phyloP scores from a whole-genome alignment of 2,888 invertebrate genomes.

The Lasioglossum villosulum region DNA sequence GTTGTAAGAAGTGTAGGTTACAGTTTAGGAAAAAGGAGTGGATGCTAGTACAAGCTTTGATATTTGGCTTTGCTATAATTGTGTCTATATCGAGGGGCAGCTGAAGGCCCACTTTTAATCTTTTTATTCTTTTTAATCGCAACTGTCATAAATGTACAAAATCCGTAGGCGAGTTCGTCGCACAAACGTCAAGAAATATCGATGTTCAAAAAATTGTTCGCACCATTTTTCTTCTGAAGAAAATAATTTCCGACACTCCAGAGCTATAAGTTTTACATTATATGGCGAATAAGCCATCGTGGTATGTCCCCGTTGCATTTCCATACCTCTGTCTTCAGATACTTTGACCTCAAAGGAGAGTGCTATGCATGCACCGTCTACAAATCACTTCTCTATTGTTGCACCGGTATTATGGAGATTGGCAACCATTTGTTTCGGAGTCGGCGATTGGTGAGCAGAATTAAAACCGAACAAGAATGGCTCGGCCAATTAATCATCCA shows the following conservation, averaged over 20 bases:
- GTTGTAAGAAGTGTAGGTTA: too few relatives aligned
- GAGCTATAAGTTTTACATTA: background rate
- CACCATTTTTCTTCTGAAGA: background rate
- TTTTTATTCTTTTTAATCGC: too few relatives aligned
- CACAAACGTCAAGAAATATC: background rate
- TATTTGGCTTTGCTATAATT: too few relatives aligned
- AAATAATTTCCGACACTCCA: background rate
- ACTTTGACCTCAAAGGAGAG: background rate
- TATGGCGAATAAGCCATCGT: background rate
- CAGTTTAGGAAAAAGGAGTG: too few relatives aligned
- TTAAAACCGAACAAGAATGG: background rate
- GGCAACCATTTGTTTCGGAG: conserved; percentile 6
- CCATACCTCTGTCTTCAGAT: conserved; percentile 1
- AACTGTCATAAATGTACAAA: too few relatives aligned
- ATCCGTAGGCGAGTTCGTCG: too few relatives aligned
- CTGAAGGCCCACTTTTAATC: too few relatives aligned
- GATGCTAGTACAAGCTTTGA: too few relatives aligned
- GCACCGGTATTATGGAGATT: background rate
- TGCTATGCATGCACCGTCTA: background rate
- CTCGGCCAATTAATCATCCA: background rate
- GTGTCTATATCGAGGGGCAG: too few relatives aligned
- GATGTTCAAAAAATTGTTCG: background rate
- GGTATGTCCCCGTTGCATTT: background rate
- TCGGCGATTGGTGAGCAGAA: background rate
- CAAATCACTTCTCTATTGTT: conserved; percentile 1